Percentiles rank a stretch among this genome's conserved stretches.
phyloP scores from a whole-genome alignment of 1,140 invertebrate genomes.

The Drosophila subobscura region DNA sequence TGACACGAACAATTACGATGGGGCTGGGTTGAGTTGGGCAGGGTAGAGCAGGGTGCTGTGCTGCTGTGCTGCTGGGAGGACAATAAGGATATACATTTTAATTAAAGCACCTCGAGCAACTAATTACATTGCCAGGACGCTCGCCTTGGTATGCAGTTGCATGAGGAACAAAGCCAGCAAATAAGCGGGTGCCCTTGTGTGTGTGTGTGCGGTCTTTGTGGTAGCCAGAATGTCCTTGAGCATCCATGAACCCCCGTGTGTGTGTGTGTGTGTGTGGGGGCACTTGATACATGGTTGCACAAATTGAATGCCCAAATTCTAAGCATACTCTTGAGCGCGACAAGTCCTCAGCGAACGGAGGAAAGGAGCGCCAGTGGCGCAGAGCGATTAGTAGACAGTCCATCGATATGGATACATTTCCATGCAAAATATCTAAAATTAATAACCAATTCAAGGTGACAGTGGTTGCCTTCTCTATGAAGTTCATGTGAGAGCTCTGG shows the following conservation, averaged over 20 bases:
- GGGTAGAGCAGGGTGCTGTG: background rate
- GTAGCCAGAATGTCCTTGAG: constrained; percentile 25
- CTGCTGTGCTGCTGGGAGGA: constrained; percentile 29
- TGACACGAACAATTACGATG: constrained; percentile 76
- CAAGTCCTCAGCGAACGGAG: background rate
- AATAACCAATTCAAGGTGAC: too few species aligned
- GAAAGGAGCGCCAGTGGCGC: background rate
- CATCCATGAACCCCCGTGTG: background rate
- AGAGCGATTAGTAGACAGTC: background rate
- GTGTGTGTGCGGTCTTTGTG: constrained; percentile 4
- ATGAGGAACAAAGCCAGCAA: background rate
- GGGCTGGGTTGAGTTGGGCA: background rate
- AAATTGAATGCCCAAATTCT: constrained; percentile 38
- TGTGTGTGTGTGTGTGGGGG: background rate
- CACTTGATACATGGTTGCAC: constrained; percentile 30
- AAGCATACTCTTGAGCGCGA: constrained; percentile 26
- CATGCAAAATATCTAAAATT: too few species aligned
- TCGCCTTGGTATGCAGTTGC: constrained; percentile 7
- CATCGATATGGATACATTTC: background rate
- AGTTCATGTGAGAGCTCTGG: too few species aligned
- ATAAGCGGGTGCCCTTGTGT: background rate
- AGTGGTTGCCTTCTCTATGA: too few species aligned
- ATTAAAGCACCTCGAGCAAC: constrained; percentile 80
- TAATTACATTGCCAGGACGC: constrained; percentile 67
- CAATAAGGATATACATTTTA: constrained; percentile 81